phyloP scores from a whole-genome alignment of 2,797 vertebrate species.

The Acipenser ruthenus region DNA sequence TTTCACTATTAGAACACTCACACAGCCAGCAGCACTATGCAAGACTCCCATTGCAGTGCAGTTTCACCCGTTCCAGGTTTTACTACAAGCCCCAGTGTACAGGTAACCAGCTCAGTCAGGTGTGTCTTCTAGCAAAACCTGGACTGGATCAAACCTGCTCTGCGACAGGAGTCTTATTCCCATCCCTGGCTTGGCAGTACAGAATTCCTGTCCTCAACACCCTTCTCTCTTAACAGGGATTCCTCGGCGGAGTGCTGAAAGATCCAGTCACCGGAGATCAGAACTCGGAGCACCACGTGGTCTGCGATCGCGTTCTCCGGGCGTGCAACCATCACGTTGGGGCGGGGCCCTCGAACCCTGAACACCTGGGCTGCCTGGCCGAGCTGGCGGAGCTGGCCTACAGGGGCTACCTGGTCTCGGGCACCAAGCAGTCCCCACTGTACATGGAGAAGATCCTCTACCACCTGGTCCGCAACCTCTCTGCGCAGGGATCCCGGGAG shows the following conservation, averaged over 20 bases:
- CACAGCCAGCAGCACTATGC: too few species aligned
- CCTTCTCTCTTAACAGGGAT: slow-evolving; percentile 28
- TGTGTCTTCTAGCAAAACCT: too few species aligned
- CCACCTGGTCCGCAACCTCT: slow-evolving; percentile 69
- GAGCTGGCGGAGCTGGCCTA: slow-evolving; percentile 63
- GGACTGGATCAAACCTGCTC: too few species aligned
- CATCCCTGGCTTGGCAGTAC: not conserved
- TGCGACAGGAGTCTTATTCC: not conserved
- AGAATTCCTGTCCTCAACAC: not conserved
- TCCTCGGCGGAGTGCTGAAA: slow-evolving; percentile 34
- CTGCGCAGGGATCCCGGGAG: slow-evolving; percentile 26
- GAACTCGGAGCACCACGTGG: slow-evolving; percentile 36
- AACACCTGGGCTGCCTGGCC: slow-evolving; percentile 49
- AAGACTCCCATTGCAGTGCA: too few species aligned
- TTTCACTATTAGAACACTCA: too few species aligned
- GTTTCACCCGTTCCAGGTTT: too few species aligned
- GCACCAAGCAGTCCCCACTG: slow-evolving; percentile 50
- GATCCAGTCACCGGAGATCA: slow-evolving; percentile 28
- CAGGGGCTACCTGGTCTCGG: slow-evolving; percentile 49
- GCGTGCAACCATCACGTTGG: slow-evolving; percentile 71
- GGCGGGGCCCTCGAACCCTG: slow-evolving; percentile 21
- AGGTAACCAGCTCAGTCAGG: too few species aligned
- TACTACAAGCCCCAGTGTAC: too few species aligned
- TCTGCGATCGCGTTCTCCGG: slow-evolving; percentile 71
- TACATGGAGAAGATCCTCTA: slow-evolving; percentile 88